These are phyloP conservation scores for Carcharodon carcharias DNA, from an alignment of 2,797 vertebrate genomes.

Conservation along the genomic window DNA sequence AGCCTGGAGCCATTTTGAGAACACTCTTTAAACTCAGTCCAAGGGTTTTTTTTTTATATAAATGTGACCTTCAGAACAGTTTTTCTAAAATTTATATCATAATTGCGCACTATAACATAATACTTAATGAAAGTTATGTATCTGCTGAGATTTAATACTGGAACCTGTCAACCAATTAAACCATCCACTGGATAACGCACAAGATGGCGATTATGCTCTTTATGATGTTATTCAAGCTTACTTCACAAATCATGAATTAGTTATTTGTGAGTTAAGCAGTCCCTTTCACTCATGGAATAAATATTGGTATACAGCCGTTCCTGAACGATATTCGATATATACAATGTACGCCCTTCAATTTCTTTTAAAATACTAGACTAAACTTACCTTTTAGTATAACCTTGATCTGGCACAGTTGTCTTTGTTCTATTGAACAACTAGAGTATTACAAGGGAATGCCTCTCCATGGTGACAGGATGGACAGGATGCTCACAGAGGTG, in stretches of 20 bases:
- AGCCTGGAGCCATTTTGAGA: too few species aligned
- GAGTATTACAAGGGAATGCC: background rate
- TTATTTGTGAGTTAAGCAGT: background rate
- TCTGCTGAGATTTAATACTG: background rate
- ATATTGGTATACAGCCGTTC: background rate
- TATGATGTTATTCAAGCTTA: background rate
- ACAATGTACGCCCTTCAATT: background rate
- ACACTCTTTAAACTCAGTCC: too few species aligned
- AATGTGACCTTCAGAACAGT: too few species aligned
- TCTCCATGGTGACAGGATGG: background rate
- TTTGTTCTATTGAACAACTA: background rate
- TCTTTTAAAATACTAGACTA: background rate
- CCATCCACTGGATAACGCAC: background rate
- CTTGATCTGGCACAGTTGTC: background rate
- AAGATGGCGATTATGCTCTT: background rate
- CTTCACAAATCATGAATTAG: background rate
- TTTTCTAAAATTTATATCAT: too few species aligned
- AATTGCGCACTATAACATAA: too few species aligned
- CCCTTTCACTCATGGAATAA: background rate
- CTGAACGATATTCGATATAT: background rate
- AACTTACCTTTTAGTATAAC: background rate
- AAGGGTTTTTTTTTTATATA: too few species aligned
- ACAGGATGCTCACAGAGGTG: background rate
- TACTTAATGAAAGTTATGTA: too few species aligned
- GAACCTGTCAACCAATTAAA: background rate